Evolutionary conservation across 2,113 vertebrate genomes (phyloP).

Genomic region (Aramus guarauna): DNA sequence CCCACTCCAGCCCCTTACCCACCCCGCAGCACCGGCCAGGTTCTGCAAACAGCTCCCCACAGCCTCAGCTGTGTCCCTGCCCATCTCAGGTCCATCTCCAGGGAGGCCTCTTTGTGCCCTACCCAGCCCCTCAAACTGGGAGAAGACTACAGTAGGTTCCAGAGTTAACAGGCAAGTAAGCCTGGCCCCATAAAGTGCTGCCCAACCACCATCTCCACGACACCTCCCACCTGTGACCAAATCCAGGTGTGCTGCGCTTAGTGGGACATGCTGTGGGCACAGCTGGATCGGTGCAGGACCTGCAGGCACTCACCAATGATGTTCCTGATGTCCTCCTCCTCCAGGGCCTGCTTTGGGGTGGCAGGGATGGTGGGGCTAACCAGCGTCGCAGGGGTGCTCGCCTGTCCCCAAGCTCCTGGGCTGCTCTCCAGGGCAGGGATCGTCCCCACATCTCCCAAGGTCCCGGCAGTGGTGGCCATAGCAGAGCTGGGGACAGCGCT

Average conservation of each 20-base stretch:
- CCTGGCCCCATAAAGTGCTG: not conserved
- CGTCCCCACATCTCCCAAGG: not conserved
- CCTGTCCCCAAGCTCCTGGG: not conserved
- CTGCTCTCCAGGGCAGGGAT: not conserved
- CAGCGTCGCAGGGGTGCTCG: rapidly evolving
- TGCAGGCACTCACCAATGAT: constrained; percentile 74
- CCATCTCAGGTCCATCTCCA: not conserved
- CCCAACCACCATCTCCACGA: not conserved
- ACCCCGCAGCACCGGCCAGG: not conserved
- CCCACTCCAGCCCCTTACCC: not conserved
- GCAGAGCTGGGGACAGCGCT: not conserved
- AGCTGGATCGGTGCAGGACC: not conserved
- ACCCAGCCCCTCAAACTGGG: not conserved
- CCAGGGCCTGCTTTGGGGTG: constrained; percentile 53
- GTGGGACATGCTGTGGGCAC: rapidly evolving
- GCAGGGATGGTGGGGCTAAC: not conserved
- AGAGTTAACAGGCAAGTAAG: not conserved
- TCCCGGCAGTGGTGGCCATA: not conserved
- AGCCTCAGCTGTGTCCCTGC: not conserved
- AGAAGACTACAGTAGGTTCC: not conserved
- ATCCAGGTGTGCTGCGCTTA: not conserved
- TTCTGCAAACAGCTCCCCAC: not conserved
- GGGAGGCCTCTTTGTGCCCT: not conserved
- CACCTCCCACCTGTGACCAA: not conserved
- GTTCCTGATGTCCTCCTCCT: constrained; percentile 74